phyloP scores from a whole-genome alignment of 2,113 vertebrate genomes.

The Marmota flaviventris region DNA sequence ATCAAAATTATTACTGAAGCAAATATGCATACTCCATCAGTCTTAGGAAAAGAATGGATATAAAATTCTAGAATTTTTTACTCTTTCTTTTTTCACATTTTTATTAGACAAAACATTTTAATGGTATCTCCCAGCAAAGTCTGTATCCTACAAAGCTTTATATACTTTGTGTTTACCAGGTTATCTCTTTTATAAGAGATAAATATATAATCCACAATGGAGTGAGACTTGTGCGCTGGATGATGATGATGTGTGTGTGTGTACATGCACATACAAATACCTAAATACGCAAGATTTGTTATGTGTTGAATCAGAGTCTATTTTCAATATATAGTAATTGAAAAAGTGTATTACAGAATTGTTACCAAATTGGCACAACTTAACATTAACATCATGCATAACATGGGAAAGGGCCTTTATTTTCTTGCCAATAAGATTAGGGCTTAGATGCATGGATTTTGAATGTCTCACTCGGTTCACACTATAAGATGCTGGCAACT shows the following conservation, averaged over 20 bases:
- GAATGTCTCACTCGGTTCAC: not conserved
- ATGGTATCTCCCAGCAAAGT: not conserved
- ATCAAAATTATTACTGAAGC: not conserved
- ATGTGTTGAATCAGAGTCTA: not conserved
- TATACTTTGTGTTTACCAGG: not conserved
- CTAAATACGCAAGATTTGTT: not conserved
- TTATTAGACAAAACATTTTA: not conserved
- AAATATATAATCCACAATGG: not conserved
- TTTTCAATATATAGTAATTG: not conserved
- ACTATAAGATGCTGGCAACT: not conserved
- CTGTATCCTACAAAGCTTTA: conserved; percentile 24
- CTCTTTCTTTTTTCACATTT: not conserved
- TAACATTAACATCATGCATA: not conserved
- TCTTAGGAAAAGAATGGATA: not conserved
- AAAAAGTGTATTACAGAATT: not conserved
- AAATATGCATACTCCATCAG: not conserved
- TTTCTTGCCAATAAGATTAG: not conserved
- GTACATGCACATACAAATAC: too few species aligned
- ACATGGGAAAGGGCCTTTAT: not conserved
- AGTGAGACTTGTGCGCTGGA: not conserved
- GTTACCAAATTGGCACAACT: not conserved
- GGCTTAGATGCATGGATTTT: not conserved
- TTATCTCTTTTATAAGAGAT: not conserved
- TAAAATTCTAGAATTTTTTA: not conserved
- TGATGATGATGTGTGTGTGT: not conserved